phyloP scores from a whole-genome alignment of 2,888 invertebrate species.

The Amphipyra tragopoginis region DNA sequence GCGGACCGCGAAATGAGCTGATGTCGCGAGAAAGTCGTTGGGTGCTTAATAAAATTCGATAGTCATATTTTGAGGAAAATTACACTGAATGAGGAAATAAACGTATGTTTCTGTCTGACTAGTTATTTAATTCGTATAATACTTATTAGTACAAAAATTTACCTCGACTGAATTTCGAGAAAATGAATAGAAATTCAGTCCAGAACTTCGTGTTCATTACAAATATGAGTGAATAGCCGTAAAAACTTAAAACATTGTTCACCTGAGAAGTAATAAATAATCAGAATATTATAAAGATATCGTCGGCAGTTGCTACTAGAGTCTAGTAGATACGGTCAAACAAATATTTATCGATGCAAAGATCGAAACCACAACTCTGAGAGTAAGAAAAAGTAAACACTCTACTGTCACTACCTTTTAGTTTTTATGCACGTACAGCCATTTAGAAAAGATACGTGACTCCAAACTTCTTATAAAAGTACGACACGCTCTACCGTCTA shows the following conservation, averaged over 20 bases:
- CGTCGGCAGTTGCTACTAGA: no score
- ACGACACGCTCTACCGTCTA: constrained; percentile 1
- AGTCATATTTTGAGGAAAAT: constrained; percentile 11
- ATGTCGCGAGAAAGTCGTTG: constrained; percentile 56
- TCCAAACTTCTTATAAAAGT: constrained; percentile 2
- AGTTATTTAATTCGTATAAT: no score
- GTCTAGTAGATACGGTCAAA: no score
- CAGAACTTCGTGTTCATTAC: background rate
- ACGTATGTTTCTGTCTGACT: no score
- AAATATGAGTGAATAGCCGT: no score
- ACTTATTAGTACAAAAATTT: no score
- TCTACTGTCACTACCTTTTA: background rate
- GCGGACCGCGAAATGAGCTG: constrained; percentile 69
- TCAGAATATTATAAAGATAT: no score
- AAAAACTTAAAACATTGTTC: no score
- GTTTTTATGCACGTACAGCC: constrained; percentile 6
- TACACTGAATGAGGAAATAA: background rate
- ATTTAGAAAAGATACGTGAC: constrained; percentile 12
- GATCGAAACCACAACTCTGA: background rate
- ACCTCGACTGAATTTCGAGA: no score
- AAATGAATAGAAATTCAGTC: background rate
- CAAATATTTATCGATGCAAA: background rate
- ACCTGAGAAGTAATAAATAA: no score
- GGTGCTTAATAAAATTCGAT: constrained; percentile 25
- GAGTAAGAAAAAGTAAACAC: background rate